Evolutionary conservation across 2,797 vertebrate genomes (phyloP), one percentile per base, ranked within the genome.

Genomic region (Coregonus ussuriensis): DNA sequence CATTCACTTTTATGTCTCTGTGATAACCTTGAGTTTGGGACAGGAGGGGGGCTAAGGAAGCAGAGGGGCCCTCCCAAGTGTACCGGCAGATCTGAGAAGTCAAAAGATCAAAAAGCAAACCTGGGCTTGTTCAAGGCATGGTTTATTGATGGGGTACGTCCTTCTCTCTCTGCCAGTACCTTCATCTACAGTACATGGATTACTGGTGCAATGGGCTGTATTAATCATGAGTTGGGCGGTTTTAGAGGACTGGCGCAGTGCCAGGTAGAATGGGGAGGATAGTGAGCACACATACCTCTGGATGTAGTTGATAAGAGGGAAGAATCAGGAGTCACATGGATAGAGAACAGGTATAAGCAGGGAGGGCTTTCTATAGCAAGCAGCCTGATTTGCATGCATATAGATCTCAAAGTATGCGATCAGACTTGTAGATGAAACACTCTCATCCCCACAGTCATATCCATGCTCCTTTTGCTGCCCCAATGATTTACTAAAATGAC

Each of bases 101-200:
- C 62, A 80, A 68, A 78, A 79, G 81, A 88, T 84, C 80, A 88
- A 90, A 86, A 83, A 67, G 47, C 18, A 2, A 3, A 37, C 54
- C 18, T 14, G 0, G 73, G 76, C 18, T 63, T 21, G 21, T 18
- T 63, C 13, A 5, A 83, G 72, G 65, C 56, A 51, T 83, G 56
- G 88, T 82, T 88, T 85, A 82, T 80, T 82, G 78, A 83, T 25
- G 0, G 33, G 53, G 21, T 31, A 6, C 66, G 15, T 37, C 16
- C 31, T 25, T 31, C 63, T 31, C 6, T 31, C 63, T 66, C 63
- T 13, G 41, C 41, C 41, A 47, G 41, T 56, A 56, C 54, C 16
- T 56, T 56, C 16, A 4, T 56, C 54, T 74, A 25, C 25, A 25
- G 25, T 25, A 35, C 15, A 71, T 47, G 9, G 41, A 9, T 11